A percentile compares a stretch with the other conserved stretches of the same genome.
These are phyloP conservation scores for Thalassophryne amazonica DNA, from an alignment of 2,797 vertebrate species.

Conservation along the genomic window DNA sequence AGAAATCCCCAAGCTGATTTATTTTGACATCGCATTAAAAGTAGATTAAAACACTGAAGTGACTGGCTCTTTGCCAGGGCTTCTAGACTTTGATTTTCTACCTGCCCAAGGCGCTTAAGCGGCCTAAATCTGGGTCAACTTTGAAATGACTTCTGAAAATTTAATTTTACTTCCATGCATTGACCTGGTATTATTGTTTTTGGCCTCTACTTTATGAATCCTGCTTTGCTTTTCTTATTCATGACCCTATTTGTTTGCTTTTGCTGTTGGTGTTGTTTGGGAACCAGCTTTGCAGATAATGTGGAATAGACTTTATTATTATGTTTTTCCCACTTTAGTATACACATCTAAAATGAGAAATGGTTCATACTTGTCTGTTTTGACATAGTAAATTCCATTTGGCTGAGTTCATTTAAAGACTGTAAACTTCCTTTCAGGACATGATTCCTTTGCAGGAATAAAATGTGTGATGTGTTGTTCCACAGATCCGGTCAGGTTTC, in stretches of 20 bases:
- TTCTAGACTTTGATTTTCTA: neutral
- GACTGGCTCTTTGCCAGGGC: neutral
- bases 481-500: slow-evolving; percentile 76
- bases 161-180: neutral
- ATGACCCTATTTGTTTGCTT: neutral
- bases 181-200: slow-evolving; percentile 6
- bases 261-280: neutral
- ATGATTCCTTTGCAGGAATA: neutral
- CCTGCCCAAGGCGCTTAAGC: slow-evolving; percentile 6
- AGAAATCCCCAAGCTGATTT: neutral
- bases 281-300: neutral
- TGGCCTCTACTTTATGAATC: neutral
- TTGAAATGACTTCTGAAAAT: slow-evolving; percentile 18
- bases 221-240: neutral
- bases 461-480: slow-evolving; percentile 12
- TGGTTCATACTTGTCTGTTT: neutral
- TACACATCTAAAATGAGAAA: neutral
- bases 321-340: neutral
- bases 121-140: slow-evolving; percentile 12
- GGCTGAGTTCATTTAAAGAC: neutral
- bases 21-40: neutral
- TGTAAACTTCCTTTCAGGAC: neutral
- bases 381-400: neutral
- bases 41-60: slow-evolving; percentile 11
- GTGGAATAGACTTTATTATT: neutral